These are phyloP conservation scores for Bovichtus variegatus DNA, from an alignment of 2,797 vertebrate species.

Conservation along the genomic window DNA sequence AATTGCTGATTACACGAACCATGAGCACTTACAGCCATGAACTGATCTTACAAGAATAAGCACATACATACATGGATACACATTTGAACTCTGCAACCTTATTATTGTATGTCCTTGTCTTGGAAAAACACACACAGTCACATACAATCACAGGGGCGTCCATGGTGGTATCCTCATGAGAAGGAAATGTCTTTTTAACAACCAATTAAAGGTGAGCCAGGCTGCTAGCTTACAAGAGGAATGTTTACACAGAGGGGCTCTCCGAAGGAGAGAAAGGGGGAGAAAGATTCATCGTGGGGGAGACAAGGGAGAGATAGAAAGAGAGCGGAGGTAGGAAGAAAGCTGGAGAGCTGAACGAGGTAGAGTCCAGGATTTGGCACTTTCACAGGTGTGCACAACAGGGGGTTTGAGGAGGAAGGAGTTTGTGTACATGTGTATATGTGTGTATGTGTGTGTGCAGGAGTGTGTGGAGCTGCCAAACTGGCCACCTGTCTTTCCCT, in stretches of 20 bases:
- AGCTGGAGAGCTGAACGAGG: conserved; percentile 46
- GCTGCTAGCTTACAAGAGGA: conserved; percentile 72
- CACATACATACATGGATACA: not conserved
- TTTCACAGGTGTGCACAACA: conserved; percentile 82
- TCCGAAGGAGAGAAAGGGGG: conserved; percentile 31
- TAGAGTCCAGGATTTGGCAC: conserved; percentile 72
- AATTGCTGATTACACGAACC: conserved; percentile 5
- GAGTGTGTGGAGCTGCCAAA: conserved; percentile 75
- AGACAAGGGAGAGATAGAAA: conserved; percentile 33
- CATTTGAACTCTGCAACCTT: not conserved
- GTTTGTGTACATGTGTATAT: conserved; percentile 49
- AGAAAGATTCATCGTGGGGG: conserved; percentile 57
- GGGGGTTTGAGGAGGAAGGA: conserved; percentile 75
- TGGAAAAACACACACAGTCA: conserved; percentile 3
- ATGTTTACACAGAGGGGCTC: conserved; percentile 78
- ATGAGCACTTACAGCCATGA: not conserved
- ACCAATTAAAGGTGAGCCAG: conserved; percentile 78
- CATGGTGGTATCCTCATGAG: conserved; percentile 71
- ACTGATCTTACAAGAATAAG: conserved; percentile 1
- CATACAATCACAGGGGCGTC: conserved; percentile 37
- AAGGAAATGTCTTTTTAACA: conserved; percentile 85
- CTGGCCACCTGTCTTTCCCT: conserved; percentile 82
- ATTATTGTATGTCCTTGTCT: not conserved
- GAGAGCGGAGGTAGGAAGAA: conserved; percentile 45
- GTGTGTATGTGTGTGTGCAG: conserved; percentile 32